Conservation (phyloP, 2,797 vertebrate genomes). For the Spheniscus humboldti region DNA sequence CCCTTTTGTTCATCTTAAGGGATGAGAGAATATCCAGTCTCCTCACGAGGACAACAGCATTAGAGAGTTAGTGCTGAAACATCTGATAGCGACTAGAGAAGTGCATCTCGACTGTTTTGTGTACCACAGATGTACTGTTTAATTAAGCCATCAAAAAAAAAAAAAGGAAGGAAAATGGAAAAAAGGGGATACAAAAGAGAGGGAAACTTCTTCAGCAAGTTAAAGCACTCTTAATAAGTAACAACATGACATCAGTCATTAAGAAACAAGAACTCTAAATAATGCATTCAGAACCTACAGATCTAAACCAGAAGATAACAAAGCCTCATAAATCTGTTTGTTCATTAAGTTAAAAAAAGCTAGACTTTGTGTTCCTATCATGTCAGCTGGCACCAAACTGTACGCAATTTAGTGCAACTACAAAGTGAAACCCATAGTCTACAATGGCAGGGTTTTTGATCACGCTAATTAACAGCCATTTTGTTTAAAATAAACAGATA, state of each 20-base stretch:
- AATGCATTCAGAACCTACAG: slow-evolving; percentile 74
- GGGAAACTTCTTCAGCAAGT: slow-evolving; percentile 68
- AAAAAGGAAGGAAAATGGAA: background rate
- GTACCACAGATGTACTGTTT: background rate
- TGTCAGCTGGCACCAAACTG: slow-evolving; percentile 92
- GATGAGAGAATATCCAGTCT: background rate
- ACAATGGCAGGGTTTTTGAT: slow-evolving; percentile 95
- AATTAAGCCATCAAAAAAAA: slow-evolving; percentile 48
- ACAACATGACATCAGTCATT: slow-evolving; percentile 75
- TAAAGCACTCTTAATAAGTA: slow-evolving; percentile 77
- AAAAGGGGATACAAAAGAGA: slow-evolving; percentile 36
- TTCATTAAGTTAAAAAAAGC: slow-evolving; percentile 89
- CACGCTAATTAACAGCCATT: slow-evolving; percentile 99
- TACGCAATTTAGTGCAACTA: slow-evolving; percentile 87
- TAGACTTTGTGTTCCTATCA: slow-evolving; percentile 87
- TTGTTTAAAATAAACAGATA: slow-evolving; percentile 99
- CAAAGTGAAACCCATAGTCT: slow-evolving; percentile 91
- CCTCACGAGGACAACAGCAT: background rate
- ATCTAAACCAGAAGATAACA: slow-evolving; percentile 79
- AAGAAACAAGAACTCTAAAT: slow-evolving; percentile 76
- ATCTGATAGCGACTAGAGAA: background rate
- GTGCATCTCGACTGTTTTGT: background rate
- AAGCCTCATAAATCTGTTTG: slow-evolving; percentile 82
- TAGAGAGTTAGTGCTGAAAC: background rate
- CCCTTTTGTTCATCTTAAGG: background rate